Evolutionary conservation across 2,888 invertebrate species (phyloP).

Genomic region (Trissolcus japonicus): DNA sequence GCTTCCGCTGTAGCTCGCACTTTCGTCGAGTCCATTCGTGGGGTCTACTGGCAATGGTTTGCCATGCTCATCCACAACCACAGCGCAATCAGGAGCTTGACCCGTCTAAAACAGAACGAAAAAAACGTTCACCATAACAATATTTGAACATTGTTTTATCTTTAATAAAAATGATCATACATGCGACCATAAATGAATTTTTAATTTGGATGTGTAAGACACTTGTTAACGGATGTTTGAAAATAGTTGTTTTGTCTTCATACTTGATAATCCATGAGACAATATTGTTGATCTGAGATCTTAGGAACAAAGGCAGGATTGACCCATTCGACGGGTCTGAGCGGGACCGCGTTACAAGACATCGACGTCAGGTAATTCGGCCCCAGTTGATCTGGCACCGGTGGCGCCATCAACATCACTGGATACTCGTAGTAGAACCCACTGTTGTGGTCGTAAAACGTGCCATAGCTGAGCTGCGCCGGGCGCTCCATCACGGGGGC

Average conservation of each 20-base stretch:
- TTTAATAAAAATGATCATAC: no score
- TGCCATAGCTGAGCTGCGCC: constrained; percentile 68
- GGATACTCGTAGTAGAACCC: constrained; percentile 75
- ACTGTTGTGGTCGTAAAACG: constrained; percentile 72
- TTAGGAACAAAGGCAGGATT: constrained; percentile 74
- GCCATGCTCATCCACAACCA: constrained; percentile 62
- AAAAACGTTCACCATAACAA: not conserved
- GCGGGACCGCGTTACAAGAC: constrained; percentile 76
- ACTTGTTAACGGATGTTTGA: not conserved
- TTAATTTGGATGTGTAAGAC: not conserved
- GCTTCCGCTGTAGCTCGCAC: constrained; percentile 65
- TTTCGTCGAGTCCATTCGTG: constrained; percentile 60
- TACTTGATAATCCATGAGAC: constrained; percentile 71
- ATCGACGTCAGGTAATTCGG: constrained; percentile 73
- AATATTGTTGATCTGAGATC: constrained; percentile 68
- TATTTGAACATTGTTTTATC: no score
- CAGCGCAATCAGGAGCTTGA: constrained; percentile 64
- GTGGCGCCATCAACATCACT: constrained; percentile 75
- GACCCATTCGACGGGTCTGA: constrained; percentile 77
- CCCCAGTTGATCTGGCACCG: constrained; percentile 68
- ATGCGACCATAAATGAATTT: not conserved
- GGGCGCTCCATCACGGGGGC: constrained; percentile 62
- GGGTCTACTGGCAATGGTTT: constrained; percentile 56
- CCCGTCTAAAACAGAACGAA: constrained; percentile 52
- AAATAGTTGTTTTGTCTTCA: not conserved